Base-by-base conservation (phyloP, 2,797 vertebrate genomes). In the Podarcis lilfordi region DNA sequence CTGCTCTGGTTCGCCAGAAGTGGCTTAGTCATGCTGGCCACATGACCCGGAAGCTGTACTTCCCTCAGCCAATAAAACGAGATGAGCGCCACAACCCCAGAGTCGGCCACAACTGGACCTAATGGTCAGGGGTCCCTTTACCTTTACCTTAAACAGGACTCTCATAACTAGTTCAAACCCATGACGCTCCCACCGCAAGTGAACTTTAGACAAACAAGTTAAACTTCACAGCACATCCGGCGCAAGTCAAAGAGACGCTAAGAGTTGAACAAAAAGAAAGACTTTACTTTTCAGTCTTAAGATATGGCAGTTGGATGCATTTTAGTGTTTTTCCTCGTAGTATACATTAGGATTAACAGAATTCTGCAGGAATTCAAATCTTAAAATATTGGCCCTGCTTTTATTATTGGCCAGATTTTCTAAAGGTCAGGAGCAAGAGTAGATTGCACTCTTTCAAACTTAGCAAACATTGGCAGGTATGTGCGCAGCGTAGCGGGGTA, bases 231-330 rank as follows among this genome's bases (percentile, higher is more conserved):
- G 81, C 17, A 15, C 6, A 15, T n/a, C 25, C 9, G 9, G 27
- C 21, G 7, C 6, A 29, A 61, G 64, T 78, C 35, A 82, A 45
- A 19, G 29, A 59, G 21, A 64, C 40, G 3, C 50, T 71, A 40
- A 72, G 76, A 75, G 7, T 25, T 66, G 43, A 89, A 66, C 27
- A 69, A n/a, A 77, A 75, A 72, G 61, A 69, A 61, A 72, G 29
- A 23, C 40, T 82, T 87, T 45, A 80, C 37, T 84, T 43, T 80
- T 88, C 25, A 37, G 69, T 85, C 45, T 84, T 72, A 80, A 80
- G 15, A 80, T 15, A 85, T 89, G 88, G 77, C 69, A 89, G 82
- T 61, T 85, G 55, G n/a, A 85, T 74, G 66, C 66, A 69, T 84
- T 35, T 69, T 71, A 35, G 7, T 72, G 21, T 59, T 72, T 74